Percentiles rank a stretch among this genome's conserved stretches.
These are phyloP conservation scores for Moxostoma hubbsi DNA, from an alignment of 2,797 vertebrate species.

Conservation along the genomic window DNA sequence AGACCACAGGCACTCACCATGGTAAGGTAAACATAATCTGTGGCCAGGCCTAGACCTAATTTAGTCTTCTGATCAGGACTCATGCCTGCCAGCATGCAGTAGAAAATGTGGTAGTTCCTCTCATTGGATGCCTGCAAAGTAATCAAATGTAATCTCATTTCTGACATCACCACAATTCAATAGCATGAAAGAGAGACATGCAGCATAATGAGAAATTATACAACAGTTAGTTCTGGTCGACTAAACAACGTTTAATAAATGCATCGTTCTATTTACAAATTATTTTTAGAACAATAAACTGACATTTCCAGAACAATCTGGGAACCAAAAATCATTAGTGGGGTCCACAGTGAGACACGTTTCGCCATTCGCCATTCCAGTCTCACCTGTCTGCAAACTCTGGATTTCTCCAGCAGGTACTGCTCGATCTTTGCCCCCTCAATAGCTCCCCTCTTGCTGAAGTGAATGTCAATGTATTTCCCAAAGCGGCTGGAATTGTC, in stretches of 20 bases:
- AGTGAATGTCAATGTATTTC: conserved; percentile 98
- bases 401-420: conserved; percentile 96
- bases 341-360: neutral
- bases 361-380: neutral
- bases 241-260: too few species aligned
- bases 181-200: neutral
- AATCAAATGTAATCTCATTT: conserved; percentile 3
- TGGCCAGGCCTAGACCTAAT: conserved; percentile 83
- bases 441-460: conserved; percentile 95
- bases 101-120: conserved; percentile 97
- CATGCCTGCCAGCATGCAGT: conserved; percentile 97
- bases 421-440: conserved; percentile 97
- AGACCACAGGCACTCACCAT: conserved; percentile 80
- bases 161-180: neutral
- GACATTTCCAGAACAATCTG: too few species aligned
- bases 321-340: too few species aligned
- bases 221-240: too few species aligned
- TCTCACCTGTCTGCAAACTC: conserved; percentile 93
- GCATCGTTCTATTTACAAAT: too few species aligned
- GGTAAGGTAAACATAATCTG: conserved; percentile 92
- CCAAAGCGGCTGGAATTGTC: conserved; percentile 98
- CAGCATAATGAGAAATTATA: neutral
- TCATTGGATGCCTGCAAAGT: conserved; percentile 85
- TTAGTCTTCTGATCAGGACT: conserved; percentile 87
- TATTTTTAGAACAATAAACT: too few species aligned